phyloP scores from a whole-genome alignment of 2,797 vertebrate species.

The Discoglossus pictus region DNA sequence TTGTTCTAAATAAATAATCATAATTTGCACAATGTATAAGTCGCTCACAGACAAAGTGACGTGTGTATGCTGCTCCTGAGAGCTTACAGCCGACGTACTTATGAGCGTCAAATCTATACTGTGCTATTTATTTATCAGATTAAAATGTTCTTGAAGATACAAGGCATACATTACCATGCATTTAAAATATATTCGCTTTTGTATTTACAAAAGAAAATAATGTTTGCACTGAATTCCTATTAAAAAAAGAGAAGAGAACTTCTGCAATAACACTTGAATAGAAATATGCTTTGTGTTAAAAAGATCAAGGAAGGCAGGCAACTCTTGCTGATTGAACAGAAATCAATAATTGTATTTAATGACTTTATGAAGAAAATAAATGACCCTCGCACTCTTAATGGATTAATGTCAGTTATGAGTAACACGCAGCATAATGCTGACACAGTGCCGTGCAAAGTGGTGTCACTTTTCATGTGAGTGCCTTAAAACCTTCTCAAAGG shows the following conservation, averaged over 20 bases:
- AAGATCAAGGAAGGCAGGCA: conserved; percentile 53
- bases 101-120: too few species aligned
- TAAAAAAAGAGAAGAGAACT: conserved; percentile 27
- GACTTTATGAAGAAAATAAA: conserved; percentile 75
- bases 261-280: neutral
- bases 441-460: conserved; percentile 59
- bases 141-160: too few species aligned
- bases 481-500: conserved; percentile 69
- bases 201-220: too few species aligned
- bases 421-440: conserved; percentile 69
- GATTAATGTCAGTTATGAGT: conserved; percentile 69
- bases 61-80: too few species aligned
- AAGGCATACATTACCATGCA: too few species aligned
- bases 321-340: conserved; percentile 69
- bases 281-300: conserved; percentile 53
- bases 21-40: too few species aligned
- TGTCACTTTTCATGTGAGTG: conserved; percentile 71
- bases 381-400: conserved; percentile 77
- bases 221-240: neutral
- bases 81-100: too few species aligned
- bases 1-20: too few species aligned
- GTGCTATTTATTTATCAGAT: too few species aligned
- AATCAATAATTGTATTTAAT: conserved; percentile 78
- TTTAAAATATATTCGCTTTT: too few species aligned
- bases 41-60: too few species aligned